Evolutionary conservation across 2,888 invertebrate genomes (phyloP).

Genomic region (Chymomyza procnemis): DNA sequence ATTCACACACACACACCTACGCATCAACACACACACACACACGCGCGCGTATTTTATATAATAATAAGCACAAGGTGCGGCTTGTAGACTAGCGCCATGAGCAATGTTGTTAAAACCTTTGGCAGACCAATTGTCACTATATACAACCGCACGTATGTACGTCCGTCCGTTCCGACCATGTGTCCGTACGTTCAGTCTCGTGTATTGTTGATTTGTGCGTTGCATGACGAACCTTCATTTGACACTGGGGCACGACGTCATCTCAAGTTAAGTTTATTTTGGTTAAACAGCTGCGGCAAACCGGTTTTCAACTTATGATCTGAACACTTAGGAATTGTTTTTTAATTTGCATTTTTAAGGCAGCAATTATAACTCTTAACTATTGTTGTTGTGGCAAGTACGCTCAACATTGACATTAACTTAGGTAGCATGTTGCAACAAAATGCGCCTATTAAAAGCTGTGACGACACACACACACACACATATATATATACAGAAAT

Average conservation of each 20-base stretch:
- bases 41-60: neutral
- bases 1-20: constrained; percentile 23
- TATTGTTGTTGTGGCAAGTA: constrained; percentile 17
- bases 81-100: neutral
- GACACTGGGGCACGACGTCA: constrained; percentile 4
- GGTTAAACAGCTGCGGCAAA: constrained; percentile 22
- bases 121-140: constrained; percentile 26
- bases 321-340: constrained; percentile 1
- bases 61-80: constrained; percentile 36
- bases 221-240: constrained; percentile 9
- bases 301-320: constrained; percentile 1
- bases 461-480: constrained; percentile 27
- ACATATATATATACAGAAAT: no score
- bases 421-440: neutral
- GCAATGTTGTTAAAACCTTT: constrained; percentile 9
- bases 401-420: constrained; percentile 3
- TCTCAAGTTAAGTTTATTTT: neutral
- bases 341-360: neutral
- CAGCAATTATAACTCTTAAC: no score
- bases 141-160: no score
- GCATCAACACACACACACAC: constrained; percentile 24
- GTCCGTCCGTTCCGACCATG: no score
- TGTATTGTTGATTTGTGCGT: neutral
- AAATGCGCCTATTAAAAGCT: no score
- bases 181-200: neutral